A percentile compares a stretch with the other conserved stretches of the same genome.
phyloP scores from a whole-genome alignment of 1,140 invertebrate genomes.

The Eufriesea mexicana region DNA sequence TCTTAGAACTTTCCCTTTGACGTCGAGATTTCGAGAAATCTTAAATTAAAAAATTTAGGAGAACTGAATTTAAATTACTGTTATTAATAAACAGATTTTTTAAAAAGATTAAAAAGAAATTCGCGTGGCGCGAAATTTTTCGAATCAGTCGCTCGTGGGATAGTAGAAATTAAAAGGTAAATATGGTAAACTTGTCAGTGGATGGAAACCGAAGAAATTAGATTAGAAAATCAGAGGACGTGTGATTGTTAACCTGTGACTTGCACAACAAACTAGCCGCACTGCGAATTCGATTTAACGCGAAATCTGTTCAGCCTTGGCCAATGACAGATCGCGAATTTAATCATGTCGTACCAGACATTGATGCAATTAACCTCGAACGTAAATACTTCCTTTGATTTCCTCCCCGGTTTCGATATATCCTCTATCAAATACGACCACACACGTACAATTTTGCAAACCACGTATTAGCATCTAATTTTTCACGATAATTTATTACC shows the following conservation, averaged over 20 bases:
- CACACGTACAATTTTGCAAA: too few relatives aligned
- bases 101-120: too few relatives aligned
- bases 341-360: slow-evolving; percentile 31
- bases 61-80: too few relatives aligned
- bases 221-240: background rate
- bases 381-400: slow-evolving; percentile 14
- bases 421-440: background rate
- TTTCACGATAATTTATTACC: too few relatives aligned
- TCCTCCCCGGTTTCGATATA: slow-evolving; percentile 9
- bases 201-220: background rate
- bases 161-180: too few relatives aligned
- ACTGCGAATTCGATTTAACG: slow-evolving; percentile 21
- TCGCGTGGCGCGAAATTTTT: too few relatives aligned
- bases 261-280: background rate
- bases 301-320: slow-evolving; percentile 37
- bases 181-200: too few relatives aligned
- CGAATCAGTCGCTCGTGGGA: too few relatives aligned
- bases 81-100: too few relatives aligned
- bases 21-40: too few relatives aligned
- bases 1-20: too few relatives aligned
- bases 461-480: background rate
- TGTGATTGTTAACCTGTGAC: background rate
- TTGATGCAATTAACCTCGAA: slow-evolving; percentile 38
- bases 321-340: slow-evolving; percentile 42
- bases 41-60: too few relatives aligned